Evolutionary conservation across 1,140 invertebrate species (phyloP).

Genomic region (Drosophila guanche): DNA sequence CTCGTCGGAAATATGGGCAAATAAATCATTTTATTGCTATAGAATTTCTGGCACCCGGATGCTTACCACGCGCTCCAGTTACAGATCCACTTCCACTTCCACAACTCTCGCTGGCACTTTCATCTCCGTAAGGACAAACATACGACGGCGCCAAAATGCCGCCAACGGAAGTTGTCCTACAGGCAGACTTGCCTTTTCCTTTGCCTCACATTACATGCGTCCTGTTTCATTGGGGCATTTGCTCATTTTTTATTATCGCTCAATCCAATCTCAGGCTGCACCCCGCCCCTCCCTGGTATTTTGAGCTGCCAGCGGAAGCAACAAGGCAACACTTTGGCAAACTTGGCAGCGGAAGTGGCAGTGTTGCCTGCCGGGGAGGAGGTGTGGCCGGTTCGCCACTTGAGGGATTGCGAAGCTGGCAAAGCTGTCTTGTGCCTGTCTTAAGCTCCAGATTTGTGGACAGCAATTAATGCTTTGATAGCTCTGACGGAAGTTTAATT

Average conservation of each 20-base stretch:
- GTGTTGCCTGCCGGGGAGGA: no score
- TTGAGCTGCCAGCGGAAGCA: slow-evolving; percentile 61
- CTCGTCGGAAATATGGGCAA: slow-evolving; percentile 56
- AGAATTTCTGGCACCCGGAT: slow-evolving; percentile 62
- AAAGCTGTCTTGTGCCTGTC: not conserved
- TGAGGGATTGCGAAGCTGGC: slow-evolving; percentile 20
- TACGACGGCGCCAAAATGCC: slow-evolving; percentile 50
- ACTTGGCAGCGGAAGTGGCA: slow-evolving; percentile 41
- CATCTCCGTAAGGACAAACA: slow-evolving; percentile 18
- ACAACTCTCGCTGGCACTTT: not conserved
- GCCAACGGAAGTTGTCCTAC: slow-evolving; percentile 58
- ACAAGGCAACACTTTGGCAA: slow-evolving; percentile 61
- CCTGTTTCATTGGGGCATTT: slow-evolving; percentile 42
- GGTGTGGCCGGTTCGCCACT: slow-evolving; percentile 30
- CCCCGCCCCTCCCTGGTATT: slow-evolving; percentile 36
- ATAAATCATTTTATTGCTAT: slow-evolving; percentile 82
- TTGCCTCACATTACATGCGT: slow-evolving; percentile 10
- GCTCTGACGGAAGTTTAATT: slow-evolving; percentile 64
- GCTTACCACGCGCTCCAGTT: slow-evolving; percentile 45
- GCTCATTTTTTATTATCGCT: slow-evolving; percentile 66
- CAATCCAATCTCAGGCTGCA: slow-evolving; percentile 61
- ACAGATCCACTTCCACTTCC: slow-evolving; percentile 8
- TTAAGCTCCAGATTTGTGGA: slow-evolving; percentile 57
- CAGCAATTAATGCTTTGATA: slow-evolving; percentile 77
- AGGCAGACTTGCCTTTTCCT: slow-evolving; percentile 14